Percentiles rank a stretch among this genome's conserved stretches.
These are phyloP conservation scores for Embiotoca jacksoni DNA, from an alignment of 2,113 vertebrate genomes.

Conservation along the genomic window DNA sequence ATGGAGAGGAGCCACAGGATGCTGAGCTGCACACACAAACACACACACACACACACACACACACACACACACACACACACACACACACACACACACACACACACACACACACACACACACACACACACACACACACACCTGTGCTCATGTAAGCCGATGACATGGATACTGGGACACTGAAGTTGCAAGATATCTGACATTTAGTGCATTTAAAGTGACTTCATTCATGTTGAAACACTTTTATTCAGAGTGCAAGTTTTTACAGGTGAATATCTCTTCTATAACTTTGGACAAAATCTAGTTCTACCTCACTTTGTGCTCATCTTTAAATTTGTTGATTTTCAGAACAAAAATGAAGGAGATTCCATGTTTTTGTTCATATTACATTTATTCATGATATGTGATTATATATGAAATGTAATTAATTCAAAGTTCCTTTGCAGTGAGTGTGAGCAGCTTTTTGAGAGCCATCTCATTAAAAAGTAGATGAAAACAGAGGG, in stretches of 20 bases:
- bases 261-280: not conserved
- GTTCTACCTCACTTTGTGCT: too few relatives aligned
- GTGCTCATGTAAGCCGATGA: conserved; percentile 13
- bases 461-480: too few relatives aligned
- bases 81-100: conserved; percentile 8
- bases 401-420: too few relatives aligned
- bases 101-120: conserved; percentile 3
- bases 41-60: conserved; percentile 28
- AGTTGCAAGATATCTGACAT: conserved; percentile 3
- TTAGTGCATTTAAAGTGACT: conserved; percentile 10
- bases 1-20: conserved; percentile 58
- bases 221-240: not conserved
- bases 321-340: too few relatives aligned
- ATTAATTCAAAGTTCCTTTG: too few relatives aligned
- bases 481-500: too few relatives aligned
- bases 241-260: not conserved
- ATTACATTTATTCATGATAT: too few relatives aligned
- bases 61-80: conserved; percentile 17
- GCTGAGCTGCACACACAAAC: conserved; percentile 40
- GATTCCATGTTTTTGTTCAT: too few relatives aligned
- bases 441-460: too few relatives aligned
- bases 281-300: too few relatives aligned
- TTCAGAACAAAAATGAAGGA: too few relatives aligned
- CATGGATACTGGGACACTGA: conserved; percentile 10
- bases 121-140: conserved; percentile 15